Evolutionary conservation across 2,797 vertebrate genomes (phyloP).

Genomic region (Sebastiscus albofasciatus): DNA sequence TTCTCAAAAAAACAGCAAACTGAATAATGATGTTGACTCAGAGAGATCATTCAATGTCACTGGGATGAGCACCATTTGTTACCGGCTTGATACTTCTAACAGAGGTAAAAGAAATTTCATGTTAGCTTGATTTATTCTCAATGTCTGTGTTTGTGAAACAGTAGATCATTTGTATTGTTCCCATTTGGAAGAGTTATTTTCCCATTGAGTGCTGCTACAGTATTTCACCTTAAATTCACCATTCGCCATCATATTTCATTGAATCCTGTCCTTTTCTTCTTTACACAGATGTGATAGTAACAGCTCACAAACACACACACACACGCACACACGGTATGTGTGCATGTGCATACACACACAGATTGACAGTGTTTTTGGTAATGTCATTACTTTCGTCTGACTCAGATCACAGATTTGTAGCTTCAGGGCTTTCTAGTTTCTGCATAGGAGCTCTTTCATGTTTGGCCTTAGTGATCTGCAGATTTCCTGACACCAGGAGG

Average conservation of each 20-base stretch:
- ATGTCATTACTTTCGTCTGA: slow-evolving; percentile 43
- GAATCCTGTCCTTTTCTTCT: slow-evolving; percentile 25
- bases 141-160: slow-evolving; percentile 36
- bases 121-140: slow-evolving; percentile 9
- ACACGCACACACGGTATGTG: background rate
- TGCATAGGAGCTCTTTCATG: slow-evolving; percentile 51
- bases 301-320: background rate
- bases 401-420: slow-evolving; percentile 42
- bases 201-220: slow-evolving; percentile 27
- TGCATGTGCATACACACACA: slow-evolving; percentile 10
- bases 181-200: slow-evolving; percentile 28
- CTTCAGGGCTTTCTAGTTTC: slow-evolving; percentile 42
- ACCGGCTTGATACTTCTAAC: slow-evolving; percentile 11
- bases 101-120: slow-evolving; percentile 26
- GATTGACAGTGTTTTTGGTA: slow-evolving; percentile 29
- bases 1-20: slow-evolving; percentile 20
- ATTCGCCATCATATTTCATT: slow-evolving; percentile 36
- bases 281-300: slow-evolving; percentile 25
- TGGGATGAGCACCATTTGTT: slow-evolving; percentile 22
- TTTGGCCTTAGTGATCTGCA: slow-evolving; percentile 39
- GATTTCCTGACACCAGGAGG: slow-evolving; percentile 45
- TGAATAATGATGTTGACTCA: slow-evolving; percentile 19
- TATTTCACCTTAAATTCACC: slow-evolving; percentile 26
- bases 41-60: slow-evolving; percentile 18
- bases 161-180: slow-evolving; percentile 42